Evolutionary conservation across 30 jellyfish, hydroid and myxozoan genomes (phyloP), one percentile per base, ranked within the genome.

Genomic region (Aurelia sp.): DNA sequence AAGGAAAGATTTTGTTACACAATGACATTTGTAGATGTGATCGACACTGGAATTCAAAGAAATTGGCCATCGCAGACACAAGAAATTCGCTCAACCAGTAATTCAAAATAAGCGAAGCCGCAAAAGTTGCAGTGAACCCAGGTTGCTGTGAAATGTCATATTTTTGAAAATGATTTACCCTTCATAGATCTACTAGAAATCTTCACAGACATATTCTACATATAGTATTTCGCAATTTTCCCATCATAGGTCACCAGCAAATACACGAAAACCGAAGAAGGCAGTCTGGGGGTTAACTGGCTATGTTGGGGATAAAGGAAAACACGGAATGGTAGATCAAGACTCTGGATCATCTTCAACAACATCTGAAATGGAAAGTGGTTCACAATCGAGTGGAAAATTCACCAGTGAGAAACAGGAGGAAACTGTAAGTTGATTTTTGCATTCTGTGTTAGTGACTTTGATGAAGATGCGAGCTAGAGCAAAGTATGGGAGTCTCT

Each of bases 211-310:
- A 57, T 57, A n/a, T 16, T 57, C 19, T 13, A 57, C 12, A 59
- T 59, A 6, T 59, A 59, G 10, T 59, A 59, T 59, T 21, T 59
- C 23, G 20, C 13, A 3, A 2, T 6, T 59, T 18, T 33, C n/a
- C 31, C 74, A 5, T 63, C 50, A 37, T 51, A 79, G 90, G 16
- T 30, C 76, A 15, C 68, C 21, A 33, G 37, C 15, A 22, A 64
- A 47, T 17, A 71, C 73, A 30, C 90, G 57, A 13, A 79, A 79
- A 53, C 19, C 91, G 11, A 69, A 71, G 16, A 83, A 83, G 62
- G n/a, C 20, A 20, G 76, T 85, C 0, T 85, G 94, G 94, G 94
- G 84, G 7, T 64, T 71, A 50, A 20, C 84, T 23, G 94, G 94
- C 3, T 85, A 85, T 66, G 40, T 66, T 73, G 91, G 91, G 0